phyloP scores from a whole-genome alignment of 2,888 invertebrate species.

The Luperina testacea region DNA sequence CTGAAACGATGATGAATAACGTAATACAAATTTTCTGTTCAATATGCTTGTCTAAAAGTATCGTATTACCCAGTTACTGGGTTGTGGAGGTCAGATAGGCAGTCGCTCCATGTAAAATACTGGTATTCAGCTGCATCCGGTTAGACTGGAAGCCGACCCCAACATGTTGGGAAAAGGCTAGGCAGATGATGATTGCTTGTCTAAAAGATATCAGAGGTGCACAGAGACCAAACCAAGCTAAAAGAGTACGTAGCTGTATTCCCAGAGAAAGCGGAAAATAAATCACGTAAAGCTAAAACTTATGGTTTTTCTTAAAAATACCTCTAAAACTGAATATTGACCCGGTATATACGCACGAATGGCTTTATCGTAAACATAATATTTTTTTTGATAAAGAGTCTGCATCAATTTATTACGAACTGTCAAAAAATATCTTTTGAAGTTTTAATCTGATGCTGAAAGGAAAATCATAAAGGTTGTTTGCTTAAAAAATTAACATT shows the following conservation, averaged over 20 bases:
- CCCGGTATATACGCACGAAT: slow-evolving; percentile 20
- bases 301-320: slow-evolving; percentile 15
- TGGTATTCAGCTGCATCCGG: no score
- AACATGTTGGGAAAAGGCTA: no score
- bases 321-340: slow-evolving; percentile 27
- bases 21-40: not conserved
- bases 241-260: not conserved
- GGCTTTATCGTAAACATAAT: slow-evolving; percentile 33
- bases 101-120: no score
- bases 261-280: slow-evolving; percentile 10
- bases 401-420: slow-evolving; percentile 56
- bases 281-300: slow-evolving; percentile 5
- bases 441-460: slow-evolving; percentile 56
- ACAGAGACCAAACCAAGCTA: not conserved
- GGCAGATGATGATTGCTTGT: not conserved
- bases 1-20: not conserved
- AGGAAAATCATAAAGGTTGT: slow-evolving; percentile 67
- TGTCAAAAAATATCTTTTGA: slow-evolving; percentile 63
- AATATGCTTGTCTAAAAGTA: not conserved
- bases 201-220: not conserved
- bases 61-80: no score
- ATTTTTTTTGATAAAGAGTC: slow-evolving; percentile 56
- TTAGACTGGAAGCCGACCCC: no score
- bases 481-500: slow-evolving; percentile 76
- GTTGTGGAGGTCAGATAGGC: no score